Evolutionary conservation across 2,113 vertebrate species (phyloP), one percentile per base, ranked within the genome.

Genomic region (Cynopterus brachyotis): DNA sequence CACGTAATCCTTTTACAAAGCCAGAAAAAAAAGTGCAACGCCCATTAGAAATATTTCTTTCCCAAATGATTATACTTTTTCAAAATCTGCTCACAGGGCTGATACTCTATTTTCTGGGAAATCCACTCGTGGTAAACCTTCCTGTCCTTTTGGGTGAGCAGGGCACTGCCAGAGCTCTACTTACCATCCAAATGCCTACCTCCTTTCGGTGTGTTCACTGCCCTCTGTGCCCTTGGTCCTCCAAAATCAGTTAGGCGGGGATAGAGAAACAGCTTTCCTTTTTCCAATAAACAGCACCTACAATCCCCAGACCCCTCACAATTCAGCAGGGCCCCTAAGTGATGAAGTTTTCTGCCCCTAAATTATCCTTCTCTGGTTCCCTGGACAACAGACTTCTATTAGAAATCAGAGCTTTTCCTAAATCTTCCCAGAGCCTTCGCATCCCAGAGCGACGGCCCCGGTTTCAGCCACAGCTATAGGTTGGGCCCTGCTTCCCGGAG

Each of bases 401-500:
- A 82, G 47, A 91, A 91, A 82, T 40, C 8, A 76, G 89, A 86
- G 35, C 9, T 69, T 60, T 86, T 15, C 67, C 73, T 57, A 30
- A 70, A 94, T 42, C 67, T 94, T 85, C 55, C 76, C 59, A 88
- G 64, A 81, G 19, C 28, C 26, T 2, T 69, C 4, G 1, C 59
- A 24, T 20, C 50, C 67, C n/a, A 30, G 37, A 66, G 1, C 69
- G 19, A 90, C 35, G 37, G 50, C 40, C 17, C 35, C 10, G 2
- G 64, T 85, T 93, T 66, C 0, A 3, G 28, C 32, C 30, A 22
- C 22, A 32, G 28, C 62, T 94, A 0, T 80, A 72, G 72, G 55
- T n/a, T 90, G 57, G 64, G 94, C n/a, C 45, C n/a, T 32, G 64
- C n/a, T 76, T 72, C 88, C n/a, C 87, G 91, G 53, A 67, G 84